Percentiles rank a stretch among this genome's conserved stretches.
Conservation (phyloP, 2,113 vertebrate species). For the Paraplagusia blochii region DNA sequence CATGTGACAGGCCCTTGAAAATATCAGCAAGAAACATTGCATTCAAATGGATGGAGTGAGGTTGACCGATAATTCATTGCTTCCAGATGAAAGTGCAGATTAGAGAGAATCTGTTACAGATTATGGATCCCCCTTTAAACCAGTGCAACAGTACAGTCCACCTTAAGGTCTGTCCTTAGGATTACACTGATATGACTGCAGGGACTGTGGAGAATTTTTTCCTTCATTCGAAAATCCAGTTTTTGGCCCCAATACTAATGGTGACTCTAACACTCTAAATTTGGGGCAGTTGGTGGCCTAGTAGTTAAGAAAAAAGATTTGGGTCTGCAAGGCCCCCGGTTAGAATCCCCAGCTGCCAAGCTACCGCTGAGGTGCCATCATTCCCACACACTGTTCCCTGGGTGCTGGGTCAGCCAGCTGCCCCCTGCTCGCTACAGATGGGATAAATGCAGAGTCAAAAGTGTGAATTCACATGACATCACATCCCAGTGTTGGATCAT, state of each 20-base stretch:
- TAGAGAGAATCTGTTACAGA: slow-evolving; percentile 28
- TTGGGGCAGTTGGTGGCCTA: too few species aligned
- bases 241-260: too few species aligned
- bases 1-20: slow-evolving; percentile 32
- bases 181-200: slow-evolving; percentile 10
- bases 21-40: slow-evolving; percentile 33
- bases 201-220: background rate
- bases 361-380: too few species aligned
- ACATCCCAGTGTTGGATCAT: background rate
- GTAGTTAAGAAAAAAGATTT: too few species aligned
- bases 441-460: too few species aligned
- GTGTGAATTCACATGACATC: too few species aligned
- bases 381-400: too few species aligned
- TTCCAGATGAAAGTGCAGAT: slow-evolving; percentile 48
- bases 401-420: too few species aligned
- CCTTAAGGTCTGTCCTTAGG: background rate
- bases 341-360: too few species aligned
- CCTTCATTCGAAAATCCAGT: background rate
- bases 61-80: slow-evolving; percentile 51
- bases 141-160: background rate
- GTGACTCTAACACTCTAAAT: too few species aligned
- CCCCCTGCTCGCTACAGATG: too few species aligned
- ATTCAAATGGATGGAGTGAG: slow-evolving; percentile 34
- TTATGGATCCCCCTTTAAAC: slow-evolving; percentile 23
- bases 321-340: too few species aligned